Evolutionary conservation across 2,888 invertebrate genomes (phyloP).

Genomic region (Apamea monoglypha): DNA sequence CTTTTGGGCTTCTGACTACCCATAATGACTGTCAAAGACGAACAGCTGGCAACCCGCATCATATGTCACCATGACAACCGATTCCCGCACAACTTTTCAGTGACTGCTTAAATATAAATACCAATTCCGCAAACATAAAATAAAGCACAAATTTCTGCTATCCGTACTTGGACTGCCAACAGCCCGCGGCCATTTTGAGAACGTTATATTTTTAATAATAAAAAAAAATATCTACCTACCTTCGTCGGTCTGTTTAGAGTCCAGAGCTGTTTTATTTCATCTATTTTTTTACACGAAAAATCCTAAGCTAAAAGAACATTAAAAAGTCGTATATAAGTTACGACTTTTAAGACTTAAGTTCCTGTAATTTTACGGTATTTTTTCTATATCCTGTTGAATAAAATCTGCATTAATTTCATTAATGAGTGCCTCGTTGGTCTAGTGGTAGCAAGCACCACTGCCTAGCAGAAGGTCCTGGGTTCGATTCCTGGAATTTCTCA

Average conservation of each 20-base stretch:
- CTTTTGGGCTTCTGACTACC: too few species aligned
- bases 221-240: conserved; percentile 68
- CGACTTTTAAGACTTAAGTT: conserved; percentile 17
- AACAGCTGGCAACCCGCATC: too few species aligned
- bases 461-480: too few species aligned
- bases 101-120: too few species aligned
- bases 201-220: conserved; percentile 70
- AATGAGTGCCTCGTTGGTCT: not conserved
- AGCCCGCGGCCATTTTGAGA: conserved; percentile 80
- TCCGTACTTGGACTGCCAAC: conserved; percentile 71
- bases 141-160: conserved; percentile 62
- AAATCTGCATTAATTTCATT: conserved; percentile 22
- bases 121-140: conserved; percentile 5
- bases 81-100: too few species aligned
- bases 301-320: conserved; percentile 45
- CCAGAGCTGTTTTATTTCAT: conserved; percentile 61
- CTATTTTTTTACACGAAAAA: conserved; percentile 62
- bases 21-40: too few species aligned
- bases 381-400: conserved; percentile 32
- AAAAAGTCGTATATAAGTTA: conserved; percentile 15
- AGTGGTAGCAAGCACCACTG: not conserved
- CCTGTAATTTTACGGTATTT: conserved; percentile 51
- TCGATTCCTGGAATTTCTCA: not conserved
- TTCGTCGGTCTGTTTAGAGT: conserved; percentile 68
- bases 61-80: too few species aligned